Evolutionary conservation across 2,797 vertebrate species (phyloP), one percentile per base, ranked within the genome.

Genomic region (Crenuchus spilurus): DNA sequence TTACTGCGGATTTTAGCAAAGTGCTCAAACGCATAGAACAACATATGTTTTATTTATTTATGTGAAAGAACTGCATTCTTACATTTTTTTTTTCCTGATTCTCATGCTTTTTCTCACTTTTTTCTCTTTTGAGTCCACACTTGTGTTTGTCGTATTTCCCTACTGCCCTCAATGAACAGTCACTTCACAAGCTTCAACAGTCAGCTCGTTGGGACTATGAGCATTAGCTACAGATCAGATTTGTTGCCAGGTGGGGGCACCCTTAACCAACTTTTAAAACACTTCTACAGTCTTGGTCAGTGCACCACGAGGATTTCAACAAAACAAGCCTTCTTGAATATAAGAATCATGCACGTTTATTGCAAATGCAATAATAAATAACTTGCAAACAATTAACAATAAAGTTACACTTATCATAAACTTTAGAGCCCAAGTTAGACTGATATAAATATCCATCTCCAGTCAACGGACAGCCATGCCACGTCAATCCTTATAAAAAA

Each of bases 181-280:
- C 41, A 9, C 20, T 26, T 42, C 9, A 13, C 24, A 16, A 4
- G 16, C 28, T 57, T 2, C 30, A n/a, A 42, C 48, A 3, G 42
- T 22, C 48, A 75, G 41, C 24, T 37, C 28, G 26, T 39, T 1
- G 20, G 6, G 11, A 10, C 35, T 57, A 6, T 54, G 39, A 58
- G 26, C 51, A 54, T 69, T 57, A 52, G 61, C 31, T 39, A 70
- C 60, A 63, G 54, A 62, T 83, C 69, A 66, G 80, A 82, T 74
- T 64, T 75, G 76, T 82, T 85, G 78, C 93, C 93, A 94, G 92
- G 75, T 90, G 93, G 93, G 92, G 93, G 93, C 93, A 90, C 83
- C 88, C 90, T 94, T 92, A 89, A 81, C 91, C 88, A 92, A 93
- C 84, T 85, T 91, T 92, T 93, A 87, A 86, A 83, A 80, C 70